Evolutionary conservation across 2,888 invertebrate genomes (phyloP).

Genomic region (Taphrorychus bicolor): DNA sequence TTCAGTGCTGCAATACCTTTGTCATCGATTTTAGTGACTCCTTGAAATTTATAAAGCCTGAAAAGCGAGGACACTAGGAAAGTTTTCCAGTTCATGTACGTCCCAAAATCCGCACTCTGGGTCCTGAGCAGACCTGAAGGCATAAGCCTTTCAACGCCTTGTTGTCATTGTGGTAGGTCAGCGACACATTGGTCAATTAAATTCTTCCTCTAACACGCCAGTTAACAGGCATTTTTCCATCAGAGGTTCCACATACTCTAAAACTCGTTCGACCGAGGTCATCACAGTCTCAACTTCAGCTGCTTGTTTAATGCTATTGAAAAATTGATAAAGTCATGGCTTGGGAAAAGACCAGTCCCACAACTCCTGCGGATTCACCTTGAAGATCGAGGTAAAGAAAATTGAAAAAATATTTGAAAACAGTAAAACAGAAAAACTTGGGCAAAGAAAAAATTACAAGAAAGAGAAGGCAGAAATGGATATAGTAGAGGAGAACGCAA

Average conservation of each 20-base stretch:
- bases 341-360: slow-evolving; percentile 58
- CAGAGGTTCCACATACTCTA: slow-evolving; percentile 75
- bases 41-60: slow-evolving; percentile 78
- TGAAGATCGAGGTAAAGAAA: too few relatives aligned
- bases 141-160: slow-evolving; percentile 63
- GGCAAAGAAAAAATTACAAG: too few relatives aligned
- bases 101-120: slow-evolving; percentile 80
- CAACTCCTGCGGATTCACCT: slow-evolving; percentile 51
- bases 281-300: slow-evolving; percentile 71
- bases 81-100: slow-evolving; percentile 82
- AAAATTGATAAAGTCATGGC: slow-evolving; percentile 59
- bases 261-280: slow-evolving; percentile 88
- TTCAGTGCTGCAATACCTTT: slow-evolving; percentile 74
- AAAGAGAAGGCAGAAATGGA: too few relatives aligned
- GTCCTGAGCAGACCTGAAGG: slow-evolving; percentile 70
- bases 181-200: slow-evolving; percentile 69
- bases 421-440: too few relatives aligned
- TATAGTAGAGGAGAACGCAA: too few relatives aligned
- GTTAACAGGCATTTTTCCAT: slow-evolving; percentile 44
- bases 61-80: slow-evolving; percentile 79
- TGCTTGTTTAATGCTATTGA: slow-evolving; percentile 78
- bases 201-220: slow-evolving; percentile 78
- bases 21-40: slow-evolving; percentile 81
- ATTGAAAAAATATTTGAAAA: too few relatives aligned
- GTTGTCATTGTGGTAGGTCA: slow-evolving; percentile 75